These are phyloP conservation scores for Morone chrysops DNA, from an alignment of 2,113 vertebrate genomes.

Conservation along the genomic window DNA sequence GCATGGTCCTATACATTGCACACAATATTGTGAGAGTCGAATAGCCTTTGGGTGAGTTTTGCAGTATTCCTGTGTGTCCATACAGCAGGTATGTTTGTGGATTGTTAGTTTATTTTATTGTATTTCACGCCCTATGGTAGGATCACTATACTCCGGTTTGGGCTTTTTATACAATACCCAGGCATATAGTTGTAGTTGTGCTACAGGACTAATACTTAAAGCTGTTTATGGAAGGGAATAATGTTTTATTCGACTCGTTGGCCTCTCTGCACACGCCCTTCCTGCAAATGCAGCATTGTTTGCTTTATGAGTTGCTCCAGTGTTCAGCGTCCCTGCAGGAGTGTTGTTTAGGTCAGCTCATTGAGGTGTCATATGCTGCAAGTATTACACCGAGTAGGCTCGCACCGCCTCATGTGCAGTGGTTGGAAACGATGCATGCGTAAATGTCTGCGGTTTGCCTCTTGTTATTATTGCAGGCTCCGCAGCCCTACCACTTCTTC, in stretches of 20 bases:
- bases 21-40: neutral
- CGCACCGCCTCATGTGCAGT: conserved; percentile 41
- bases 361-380: neutral
- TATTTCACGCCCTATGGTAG: neutral
- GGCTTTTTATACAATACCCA: neutral
- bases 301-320: neutral
- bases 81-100: neutral
- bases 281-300: conserved; percentile 7
- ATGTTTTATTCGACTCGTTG: neutral
- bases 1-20: neutral
- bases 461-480: conserved; percentile 66
- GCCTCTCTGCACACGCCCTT: neutral
- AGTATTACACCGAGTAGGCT: conserved; percentile 6
- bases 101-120: neutral
- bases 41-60: conserved; percentile 10
- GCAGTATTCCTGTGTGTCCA: neutral
- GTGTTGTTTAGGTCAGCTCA: conserved; percentile 1
- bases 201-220: neutral
- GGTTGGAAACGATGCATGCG: conserved; percentile 53
- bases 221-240: neutral
- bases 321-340: neutral
- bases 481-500: conserved; percentile 46
- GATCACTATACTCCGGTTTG: neutral
- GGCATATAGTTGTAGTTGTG: neutral
- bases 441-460: conserved; percentile 70